These are phyloP conservation scores for Phoenoteleia sp. DNA, from an alignment of 2,888 invertebrate genomes.

Conservation along the genomic window DNA sequence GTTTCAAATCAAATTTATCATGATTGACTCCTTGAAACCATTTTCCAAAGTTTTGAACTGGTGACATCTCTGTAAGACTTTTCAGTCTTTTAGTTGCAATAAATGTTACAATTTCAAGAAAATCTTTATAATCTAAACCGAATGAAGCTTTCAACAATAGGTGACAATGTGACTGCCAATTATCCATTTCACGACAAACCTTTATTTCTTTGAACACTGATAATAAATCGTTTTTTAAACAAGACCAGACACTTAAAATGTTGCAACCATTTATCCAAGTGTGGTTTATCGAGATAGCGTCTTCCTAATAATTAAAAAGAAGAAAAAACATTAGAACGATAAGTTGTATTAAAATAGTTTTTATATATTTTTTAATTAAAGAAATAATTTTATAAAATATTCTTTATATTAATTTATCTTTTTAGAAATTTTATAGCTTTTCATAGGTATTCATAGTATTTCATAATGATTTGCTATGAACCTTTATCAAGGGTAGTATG, in stretches of 20 bases:
- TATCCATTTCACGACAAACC: slow-evolving; percentile 92
- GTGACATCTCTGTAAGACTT: slow-evolving; percentile 84
- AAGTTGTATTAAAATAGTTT: too few species aligned
- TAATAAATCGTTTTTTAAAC: slow-evolving; percentile 89
- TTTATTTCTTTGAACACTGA: slow-evolving; percentile 93
- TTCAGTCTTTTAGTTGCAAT: slow-evolving; percentile 89
- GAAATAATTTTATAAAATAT: too few species aligned
- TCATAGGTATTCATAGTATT: too few species aligned
- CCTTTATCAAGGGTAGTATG: too few species aligned
- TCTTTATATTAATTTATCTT: too few species aligned
- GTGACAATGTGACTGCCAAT: slow-evolving; percentile 94
- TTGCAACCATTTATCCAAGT: slow-evolving; percentile 99
- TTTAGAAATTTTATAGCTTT: too few species aligned
- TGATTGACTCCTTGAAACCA: slow-evolving; percentile 87
- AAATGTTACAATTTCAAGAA: slow-evolving; percentile 90
- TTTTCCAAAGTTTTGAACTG: slow-evolving; percentile 83
- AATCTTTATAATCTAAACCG: slow-evolving; percentile 92
- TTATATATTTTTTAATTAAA: too few species aligned
- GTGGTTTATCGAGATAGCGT: slow-evolving; percentile 99
- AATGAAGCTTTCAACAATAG: slow-evolving; percentile 92
- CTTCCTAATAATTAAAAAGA: slow-evolving; percentile 87
- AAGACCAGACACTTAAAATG: slow-evolving; percentile 91
- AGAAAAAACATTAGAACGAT: not conserved
- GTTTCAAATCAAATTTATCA: slow-evolving; percentile 87
- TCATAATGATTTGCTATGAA: too few species aligned